A percentile compares a stretch with the other conserved stretches of the same genome.
Conservation (phyloP, 2,888 invertebrate genomes). For the Netelia fuscicornis region DNA sequence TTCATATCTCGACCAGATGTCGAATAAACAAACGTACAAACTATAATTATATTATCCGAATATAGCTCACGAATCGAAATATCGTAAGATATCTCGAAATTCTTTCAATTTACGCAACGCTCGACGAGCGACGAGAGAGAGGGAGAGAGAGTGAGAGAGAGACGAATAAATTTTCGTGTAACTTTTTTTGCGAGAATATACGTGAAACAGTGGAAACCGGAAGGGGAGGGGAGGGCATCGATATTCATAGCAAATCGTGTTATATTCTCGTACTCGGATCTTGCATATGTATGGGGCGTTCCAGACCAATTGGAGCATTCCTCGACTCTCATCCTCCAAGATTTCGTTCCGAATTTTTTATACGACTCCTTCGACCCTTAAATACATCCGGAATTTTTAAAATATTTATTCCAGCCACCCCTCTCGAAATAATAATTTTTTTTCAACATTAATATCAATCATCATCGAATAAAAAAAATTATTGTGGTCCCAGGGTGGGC, state of each 20-base stretch:
- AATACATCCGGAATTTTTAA: neutral
- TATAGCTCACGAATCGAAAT: too few species aligned
- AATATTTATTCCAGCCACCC: neutral
- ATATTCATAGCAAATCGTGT: conserved; percentile 80
- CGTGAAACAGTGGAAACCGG: conserved; percentile 5
- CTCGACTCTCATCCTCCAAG: too few species aligned
- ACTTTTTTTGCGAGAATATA: conserved; percentile 39
- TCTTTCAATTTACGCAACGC: conserved; percentile 78
- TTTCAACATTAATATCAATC: too few species aligned
- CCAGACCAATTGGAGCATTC: too few species aligned
- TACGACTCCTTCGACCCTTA: too few species aligned
- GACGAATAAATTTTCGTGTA: conserved; percentile 48
- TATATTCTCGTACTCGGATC: conserved; percentile 55
- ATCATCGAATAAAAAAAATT: too few species aligned
- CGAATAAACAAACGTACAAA: conserved; percentile 11
- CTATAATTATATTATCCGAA: neutral
- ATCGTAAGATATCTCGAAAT: conserved; percentile 70
- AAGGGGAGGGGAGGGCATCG: conserved; percentile 72
- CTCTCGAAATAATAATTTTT: neutral
- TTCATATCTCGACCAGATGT: conserved; percentile 80
- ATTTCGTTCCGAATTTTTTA: too few species aligned
- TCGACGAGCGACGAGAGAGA: neutral
- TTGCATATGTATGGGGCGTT: neutral
- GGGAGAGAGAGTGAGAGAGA: neutral
- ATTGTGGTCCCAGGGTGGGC: too few species aligned